These are phyloP conservation scores for Smittia sp. DNA, from an alignment of 2,888 invertebrate genomes.

Conservation along the genomic window DNA sequence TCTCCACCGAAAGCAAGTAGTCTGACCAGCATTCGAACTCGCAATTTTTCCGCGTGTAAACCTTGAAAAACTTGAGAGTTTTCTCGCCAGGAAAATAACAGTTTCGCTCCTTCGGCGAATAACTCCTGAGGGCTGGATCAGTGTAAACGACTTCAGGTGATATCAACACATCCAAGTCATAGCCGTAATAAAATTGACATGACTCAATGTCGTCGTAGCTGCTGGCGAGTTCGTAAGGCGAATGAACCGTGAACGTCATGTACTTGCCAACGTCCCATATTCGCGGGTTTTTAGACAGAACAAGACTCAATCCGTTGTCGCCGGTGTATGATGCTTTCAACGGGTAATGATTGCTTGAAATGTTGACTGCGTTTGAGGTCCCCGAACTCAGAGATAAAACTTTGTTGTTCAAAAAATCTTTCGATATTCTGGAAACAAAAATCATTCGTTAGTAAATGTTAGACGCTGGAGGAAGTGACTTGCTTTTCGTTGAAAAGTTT, in stretches of 20 bases:
- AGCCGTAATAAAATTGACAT: neutral
- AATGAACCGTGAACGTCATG: neutral
- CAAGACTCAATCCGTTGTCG: neutral
- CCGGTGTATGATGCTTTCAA: neutral
- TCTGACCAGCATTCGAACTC: conserved; percentile 46
- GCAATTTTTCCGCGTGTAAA: conserved; percentile 47
- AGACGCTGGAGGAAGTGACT: neutral
- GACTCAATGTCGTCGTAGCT: neutral
- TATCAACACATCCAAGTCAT: neutral
- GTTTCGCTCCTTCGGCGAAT: conserved; percentile 41
- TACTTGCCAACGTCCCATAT: neutral
- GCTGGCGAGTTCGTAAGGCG: neutral
- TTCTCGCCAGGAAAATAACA: conserved; percentile 46
- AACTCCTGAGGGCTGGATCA: neutral
- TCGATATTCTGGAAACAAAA: neutral
- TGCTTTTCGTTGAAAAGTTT: neutral
- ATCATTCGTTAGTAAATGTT: neutral
- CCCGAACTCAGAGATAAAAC: neutral
- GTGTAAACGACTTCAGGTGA: neutral
- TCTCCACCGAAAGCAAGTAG: conserved; percentile 13
- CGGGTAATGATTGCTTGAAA: neutral
- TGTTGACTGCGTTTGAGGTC: neutral
- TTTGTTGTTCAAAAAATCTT: neutral
- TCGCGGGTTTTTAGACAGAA: neutral
- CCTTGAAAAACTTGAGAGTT: conserved; percentile 44